Base-by-base conservation (phyloP, 2,113 vertebrate genomes). In the Pygathrix nemaeus region DNA sequence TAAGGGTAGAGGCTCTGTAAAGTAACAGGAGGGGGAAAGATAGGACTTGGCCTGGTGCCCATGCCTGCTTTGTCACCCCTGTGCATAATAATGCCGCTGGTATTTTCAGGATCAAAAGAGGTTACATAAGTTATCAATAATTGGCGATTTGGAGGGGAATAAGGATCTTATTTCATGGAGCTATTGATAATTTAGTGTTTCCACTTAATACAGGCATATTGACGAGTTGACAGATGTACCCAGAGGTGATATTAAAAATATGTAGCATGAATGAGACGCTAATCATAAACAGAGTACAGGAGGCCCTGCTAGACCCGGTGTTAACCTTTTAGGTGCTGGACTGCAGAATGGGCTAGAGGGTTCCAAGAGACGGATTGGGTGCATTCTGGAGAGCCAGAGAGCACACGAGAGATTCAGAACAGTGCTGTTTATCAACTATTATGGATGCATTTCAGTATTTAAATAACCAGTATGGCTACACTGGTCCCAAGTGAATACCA, bases 171-270 rank as follows among this genome's bases (percentile, higher is more conserved):
- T 50, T 76, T 81, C 0, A 0, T 14, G 48, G 66, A 75, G 61
- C 86, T 68, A 79, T 43, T 86, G 79, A 59, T 89, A 23, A 94
- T 82, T 91, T 32, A 45, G 50, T 20, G 70, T 93, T 96, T 89
- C 45, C 80, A 48, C 70, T 75, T 59, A 59, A 93, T 32, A 55
- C 1, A 6, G 43, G 32, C 32, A 5, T 75, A 11, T 6, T 6
- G 79, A 79, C 40, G 48, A 70, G 48, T 14, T 18, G 43, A 52
- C 25, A 72, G 81, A 10, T 8, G 3, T 43, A 57, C 70, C 73
- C 78, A 70, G 70, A 88, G 48, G 57, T 68, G 68, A 48, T 70
- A 14, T 80, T 4, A 92, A 75, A 91, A 50, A 13, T 23, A 35
- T 3, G 30, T 20, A 73, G 61, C 59, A 0, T 4, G 66, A 38